These are phyloP conservation scores for Cephus rjabovi DNA, from an alignment of 2,888 invertebrate genomes.

Conservation along the genomic window DNA sequence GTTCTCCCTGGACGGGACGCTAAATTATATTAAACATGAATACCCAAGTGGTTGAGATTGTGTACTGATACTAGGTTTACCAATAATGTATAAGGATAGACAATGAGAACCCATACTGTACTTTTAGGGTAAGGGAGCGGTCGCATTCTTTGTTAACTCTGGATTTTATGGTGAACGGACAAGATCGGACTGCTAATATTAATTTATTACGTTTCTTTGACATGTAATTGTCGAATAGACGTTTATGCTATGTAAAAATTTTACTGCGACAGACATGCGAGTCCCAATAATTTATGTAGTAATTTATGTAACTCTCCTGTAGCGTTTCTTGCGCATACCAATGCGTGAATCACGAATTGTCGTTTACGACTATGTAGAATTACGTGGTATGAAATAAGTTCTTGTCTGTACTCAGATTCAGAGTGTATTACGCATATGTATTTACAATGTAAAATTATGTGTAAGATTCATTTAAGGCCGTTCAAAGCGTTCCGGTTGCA, in stretches of 20 bases:
- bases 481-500: constrained; percentile 34
- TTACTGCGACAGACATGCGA: background rate
- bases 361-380: constrained; percentile 26
- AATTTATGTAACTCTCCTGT: background rate
- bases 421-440: background rate
- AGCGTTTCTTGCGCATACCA: constrained; percentile 36
- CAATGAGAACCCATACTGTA: background rate
- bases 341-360: constrained; percentile 45
- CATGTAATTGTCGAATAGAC: background rate
- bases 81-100: background rate
- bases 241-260: background rate
- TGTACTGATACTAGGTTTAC: background rate
- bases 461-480: background rate
- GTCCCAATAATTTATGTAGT: too few relatives aligned
- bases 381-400: constrained; percentile 28
- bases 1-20: background rate
- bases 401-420: background rate
- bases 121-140: background rate
- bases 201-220: background rate
- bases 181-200: background rate
- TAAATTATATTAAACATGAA: background rate
- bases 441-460: background rate
- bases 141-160: background rate
- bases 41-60: background rate
- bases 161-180: background rate